Evolutionary conservation across 2,888 invertebrate species (phyloP).

Genomic region (Oithona nana): DNA sequence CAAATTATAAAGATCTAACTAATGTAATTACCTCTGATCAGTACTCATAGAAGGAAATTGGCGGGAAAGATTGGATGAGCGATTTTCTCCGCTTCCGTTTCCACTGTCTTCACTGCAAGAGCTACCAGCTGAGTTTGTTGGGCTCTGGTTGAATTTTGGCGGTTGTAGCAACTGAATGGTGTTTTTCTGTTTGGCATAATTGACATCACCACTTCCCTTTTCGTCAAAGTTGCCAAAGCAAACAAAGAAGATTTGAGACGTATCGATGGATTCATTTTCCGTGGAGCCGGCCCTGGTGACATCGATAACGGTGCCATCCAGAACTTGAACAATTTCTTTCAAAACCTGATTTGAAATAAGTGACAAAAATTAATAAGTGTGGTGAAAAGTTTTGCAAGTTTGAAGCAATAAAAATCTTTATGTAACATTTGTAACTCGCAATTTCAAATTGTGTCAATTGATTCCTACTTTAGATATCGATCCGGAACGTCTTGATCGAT

Average conservation of each 20-base stretch:
- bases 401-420: too few relatives aligned
- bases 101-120: not conserved
- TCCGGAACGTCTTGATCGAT: too few relatives aligned
- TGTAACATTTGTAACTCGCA: too few relatives aligned
- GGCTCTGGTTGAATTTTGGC: not conserved
- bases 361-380: too few relatives aligned
- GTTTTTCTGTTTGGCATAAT: not conserved
- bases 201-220: not conserved
- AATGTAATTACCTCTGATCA: not conserved
- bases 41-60: not conserved
- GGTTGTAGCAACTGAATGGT: not conserved
- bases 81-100: not conserved
- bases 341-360: too few relatives aligned
- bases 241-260: not conserved
- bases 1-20: too few relatives aligned
- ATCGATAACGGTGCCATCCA: not conserved
- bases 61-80: not conserved
- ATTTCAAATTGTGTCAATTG: too few relatives aligned
- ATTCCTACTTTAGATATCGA: too few relatives aligned
- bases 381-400: too few relatives aligned
- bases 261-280: not conserved
- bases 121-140: not conserved
- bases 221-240: slow-evolving; percentile 1
- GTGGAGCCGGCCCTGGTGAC: not conserved
- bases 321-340: not conserved